Evolutionary conservation across 2,888 invertebrate species (phyloP), one percentile per base, ranked within the genome.

Genomic region (Phymatocera aterrima): DNA sequence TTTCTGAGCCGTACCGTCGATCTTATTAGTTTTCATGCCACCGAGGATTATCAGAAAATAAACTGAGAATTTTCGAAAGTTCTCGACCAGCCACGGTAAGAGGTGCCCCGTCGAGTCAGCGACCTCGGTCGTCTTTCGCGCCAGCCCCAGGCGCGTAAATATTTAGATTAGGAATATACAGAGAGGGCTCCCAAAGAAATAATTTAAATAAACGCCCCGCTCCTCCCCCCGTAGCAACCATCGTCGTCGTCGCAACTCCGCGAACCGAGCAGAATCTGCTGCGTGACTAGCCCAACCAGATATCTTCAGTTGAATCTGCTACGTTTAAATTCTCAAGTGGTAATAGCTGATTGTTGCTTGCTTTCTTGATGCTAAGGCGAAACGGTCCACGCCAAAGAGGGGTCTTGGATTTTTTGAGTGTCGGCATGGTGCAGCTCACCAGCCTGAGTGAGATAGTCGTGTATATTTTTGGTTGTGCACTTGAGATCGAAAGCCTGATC

Each of bases 91-190:
- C 31, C 15, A 72, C 28, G 51, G 57, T 57, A 60, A 75, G 57
- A 40, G 54, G 57, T 40, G 40, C 37, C 79, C 54, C 64, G 54
- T 24, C 21, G 79, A 79, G 79, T 79, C 79, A 65, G 77, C 48
- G 79, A 79, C 79, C 79, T 79, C 79, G 51, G 46, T 79, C 77
- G 48, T 77, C 77, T 64, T 65, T 79, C 65, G 48, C 79, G 54
- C 61, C 77, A 54, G 77, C 64, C 77, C 64, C 77, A 64, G 82
- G 82, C 80, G 83, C 79, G 81, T 85, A 88, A 88, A 88, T 88
- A 87, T 88, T 88, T 88, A 83, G 85, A 87, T 85, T 85, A 82
- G 80, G 79, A 83, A 81, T 82, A 83, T 80, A 84, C 81, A 79
- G 77, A 82, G 78, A 68, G 75, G 80, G 80, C 81, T 78, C 82